Evolutionary conservation across 2,888 invertebrate species (phyloP), one percentile per base, ranked within the genome.

Genomic region (Polydrusus tereticollis): DNA sequence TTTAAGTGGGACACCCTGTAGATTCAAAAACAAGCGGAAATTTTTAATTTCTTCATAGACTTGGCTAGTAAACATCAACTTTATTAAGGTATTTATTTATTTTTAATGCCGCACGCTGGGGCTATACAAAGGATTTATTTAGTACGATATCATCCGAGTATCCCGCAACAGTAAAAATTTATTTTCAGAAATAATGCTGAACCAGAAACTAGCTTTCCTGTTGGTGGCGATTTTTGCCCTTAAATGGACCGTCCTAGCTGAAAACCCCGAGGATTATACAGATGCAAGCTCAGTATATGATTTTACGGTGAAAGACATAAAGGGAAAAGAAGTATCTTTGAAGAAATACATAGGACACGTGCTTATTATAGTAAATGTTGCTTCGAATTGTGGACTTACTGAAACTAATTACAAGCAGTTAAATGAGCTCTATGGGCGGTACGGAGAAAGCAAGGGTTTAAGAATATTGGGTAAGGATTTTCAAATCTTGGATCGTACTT

Each of bases 311-410:
- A 50, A 47, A 36, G 67, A 71, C 23, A 74, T 74, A 12, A 5
- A 50, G 12, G 74, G 72, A 6, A 58, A 95, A 82, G 90, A 91
- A 43, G 91, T 95, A 0, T 90, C 92, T 45, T 84, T 96, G 77
- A 93, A 94, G 69, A 92, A 91, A 33, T 95, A 95, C 86, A 88
- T 92, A 83, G 95, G 92, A 64, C 91, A 95, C 85, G 94, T 94
- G 52, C 90, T 92, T 76, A 86, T 97, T 59, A 91, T 96, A 76
- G 94, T 95, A 16, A 96, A 96, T 84, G 95, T 96, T 18, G 96
- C 96, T 10, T 93, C 94, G 1, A 91, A 95, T 83, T 96, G 96
- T 85, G 95, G 95, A 26, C 88, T 93, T 64, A 95, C 96, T 0
- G 89, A 91, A 66, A 91, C 90, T 74, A 94, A 95, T 86, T 96